Evolutionary conservation across 2,113 vertebrate genomes (phyloP).

Genomic region (Argyrosomus japonicus): DNA sequence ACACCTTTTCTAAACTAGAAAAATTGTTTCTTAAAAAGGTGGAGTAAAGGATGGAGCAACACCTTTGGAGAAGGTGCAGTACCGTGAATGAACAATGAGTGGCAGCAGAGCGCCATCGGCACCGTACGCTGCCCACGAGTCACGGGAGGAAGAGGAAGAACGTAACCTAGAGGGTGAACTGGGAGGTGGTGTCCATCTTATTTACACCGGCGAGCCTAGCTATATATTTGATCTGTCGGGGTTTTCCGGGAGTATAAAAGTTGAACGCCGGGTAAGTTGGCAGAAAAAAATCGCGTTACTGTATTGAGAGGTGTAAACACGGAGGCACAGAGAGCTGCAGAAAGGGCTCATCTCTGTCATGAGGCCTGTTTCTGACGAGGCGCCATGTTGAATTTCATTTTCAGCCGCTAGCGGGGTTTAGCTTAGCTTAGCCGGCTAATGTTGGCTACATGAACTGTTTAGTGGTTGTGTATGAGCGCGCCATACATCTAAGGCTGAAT

Average conservation of each 20-base stretch:
- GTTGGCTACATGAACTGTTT: neutral
- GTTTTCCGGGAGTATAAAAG: constrained; percentile 24
- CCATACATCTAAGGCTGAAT: neutral
- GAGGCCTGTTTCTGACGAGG: constrained; percentile 62
- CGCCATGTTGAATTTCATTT: constrained; percentile 78
- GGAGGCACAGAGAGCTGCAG: too few relatives aligned
- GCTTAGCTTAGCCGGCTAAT: constrained; percentile 52
- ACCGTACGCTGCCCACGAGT: neutral
- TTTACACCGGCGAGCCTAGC: constrained; percentile 65
- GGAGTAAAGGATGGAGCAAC: too few relatives aligned
- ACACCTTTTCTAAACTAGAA: too few relatives aligned
- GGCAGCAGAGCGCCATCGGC: constrained; percentile 21
- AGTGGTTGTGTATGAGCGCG: too few relatives aligned
- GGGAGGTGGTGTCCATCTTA: constrained; percentile 81
- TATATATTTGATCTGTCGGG: constrained; percentile 25
- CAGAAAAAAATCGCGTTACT: neutral
- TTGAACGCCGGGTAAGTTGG: constrained; percentile 63
- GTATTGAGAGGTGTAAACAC: rapidly evolving
- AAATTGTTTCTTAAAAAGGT: too few relatives aligned
- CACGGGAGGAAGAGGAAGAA: constrained; percentile 52
- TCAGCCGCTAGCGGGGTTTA: constrained; percentile 19
- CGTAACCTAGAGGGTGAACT: constrained; percentile 59
- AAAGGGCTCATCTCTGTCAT: neutral
- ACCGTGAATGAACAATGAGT: neutral
- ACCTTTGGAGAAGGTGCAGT: neutral